Evolutionary conservation across 2,888 invertebrate genomes (phyloP), one percentile per base, ranked within the genome.

Genomic region (Eucera pruinosa): DNA sequence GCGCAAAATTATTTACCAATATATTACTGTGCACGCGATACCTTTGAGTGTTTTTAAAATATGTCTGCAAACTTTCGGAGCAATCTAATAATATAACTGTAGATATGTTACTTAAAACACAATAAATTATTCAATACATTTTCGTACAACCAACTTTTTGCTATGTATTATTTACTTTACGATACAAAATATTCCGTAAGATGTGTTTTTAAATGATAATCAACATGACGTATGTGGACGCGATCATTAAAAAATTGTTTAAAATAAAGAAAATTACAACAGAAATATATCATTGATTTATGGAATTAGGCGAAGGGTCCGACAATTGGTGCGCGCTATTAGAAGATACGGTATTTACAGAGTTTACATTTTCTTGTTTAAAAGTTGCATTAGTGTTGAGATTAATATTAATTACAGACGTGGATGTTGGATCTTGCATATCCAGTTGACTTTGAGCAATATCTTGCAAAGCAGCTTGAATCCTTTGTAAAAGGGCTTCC

Each of bases 371-470:
- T 73, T 92, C 91, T 81, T 90, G 90, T 52, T 88, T 91, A 9
- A 91, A 80, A 61, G 64, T 80, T 20, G 78, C 62, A 55, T 67
- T 82, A 39, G 84, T 75, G 68, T 86, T 87, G 60, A 89, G 76
- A 85, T 89, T 90, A 36, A 91, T 87, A 55, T 89, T 91, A n/a
- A 92, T 83, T 2, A 88, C 84, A 41, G 93, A 93, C 15, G 94
- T 93, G 1, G 93, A 90, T 0, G 93, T 92, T 2, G 95, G 94
- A 90, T 96, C 96, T 88, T 96, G 96, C 97, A 97, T 97, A 86
- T 97, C 97, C 0, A 98, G 93, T 88, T 98, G 98, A 57, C 97
- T 96, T 91, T 98, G 97, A 0, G 98, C 98, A 69, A 99, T 98
- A 89, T 98, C 98, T 89, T 97, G 96, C 0, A 99, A 93, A 0